Conservation (phyloP, 2,113 vertebrate species). For the Cervus canadensis region DNA sequence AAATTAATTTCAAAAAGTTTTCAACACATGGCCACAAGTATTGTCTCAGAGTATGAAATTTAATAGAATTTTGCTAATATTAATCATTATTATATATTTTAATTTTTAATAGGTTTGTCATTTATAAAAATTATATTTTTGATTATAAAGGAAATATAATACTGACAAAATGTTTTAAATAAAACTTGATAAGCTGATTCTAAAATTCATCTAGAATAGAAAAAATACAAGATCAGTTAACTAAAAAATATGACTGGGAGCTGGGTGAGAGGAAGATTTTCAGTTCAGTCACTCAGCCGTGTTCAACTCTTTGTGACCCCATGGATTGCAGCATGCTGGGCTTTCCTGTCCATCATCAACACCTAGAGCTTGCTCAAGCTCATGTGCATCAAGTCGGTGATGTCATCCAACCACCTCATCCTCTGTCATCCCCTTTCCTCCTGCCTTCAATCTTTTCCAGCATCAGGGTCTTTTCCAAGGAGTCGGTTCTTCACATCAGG, state of each 20-base stretch:
- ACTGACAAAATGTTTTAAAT: not conserved
- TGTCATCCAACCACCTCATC: not conserved
- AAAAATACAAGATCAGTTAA: not conserved
- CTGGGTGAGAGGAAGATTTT: not conserved
- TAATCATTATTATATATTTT: not conserved
- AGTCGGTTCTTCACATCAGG: not conserved
- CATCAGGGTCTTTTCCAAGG: not conserved
- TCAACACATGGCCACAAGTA: not conserved
- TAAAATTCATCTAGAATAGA: not conserved
- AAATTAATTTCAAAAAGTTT: not conserved
- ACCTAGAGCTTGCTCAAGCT: not conserved
- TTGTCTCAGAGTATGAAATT: not conserved
- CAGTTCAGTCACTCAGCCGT: not conserved
- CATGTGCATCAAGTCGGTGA: not conserved
- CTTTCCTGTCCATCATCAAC: not conserved
- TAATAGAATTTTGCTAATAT: not conserved
- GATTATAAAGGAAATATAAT: not conserved
- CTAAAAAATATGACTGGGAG: not conserved
- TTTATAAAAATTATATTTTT: not conserved
- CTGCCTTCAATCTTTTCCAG: not conserved
- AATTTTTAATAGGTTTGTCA: not conserved
- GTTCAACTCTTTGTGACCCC: not conserved
- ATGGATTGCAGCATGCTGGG: not conserved
- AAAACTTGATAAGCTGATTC: not conserved
- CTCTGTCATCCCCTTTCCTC: not conserved